Conservation (phyloP, 2,888 invertebrate genomes). For the Leucoptera coffeella region DNA sequence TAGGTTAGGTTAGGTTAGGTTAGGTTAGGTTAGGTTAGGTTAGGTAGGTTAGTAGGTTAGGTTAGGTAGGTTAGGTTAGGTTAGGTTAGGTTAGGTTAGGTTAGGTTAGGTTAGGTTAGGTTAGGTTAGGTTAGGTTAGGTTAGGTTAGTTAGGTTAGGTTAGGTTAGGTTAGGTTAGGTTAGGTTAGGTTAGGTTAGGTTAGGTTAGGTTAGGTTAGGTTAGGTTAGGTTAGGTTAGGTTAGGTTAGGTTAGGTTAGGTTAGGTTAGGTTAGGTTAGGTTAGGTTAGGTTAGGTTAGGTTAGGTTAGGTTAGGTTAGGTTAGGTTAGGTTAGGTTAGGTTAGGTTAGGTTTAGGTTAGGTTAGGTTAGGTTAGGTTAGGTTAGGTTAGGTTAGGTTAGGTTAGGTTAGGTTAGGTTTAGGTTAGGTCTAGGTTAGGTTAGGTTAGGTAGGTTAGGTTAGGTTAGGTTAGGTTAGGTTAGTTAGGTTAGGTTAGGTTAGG, state of each 20-base stretch:
- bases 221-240: conserved; percentile 3
- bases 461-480: too few relatives aligned
- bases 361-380: conserved; percentile 3
- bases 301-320: conserved; percentile 3
- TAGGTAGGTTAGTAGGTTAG: conserved; percentile 3
- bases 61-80: too few relatives aligned
- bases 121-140: conserved; percentile 3
- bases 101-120: conserved; percentile 3
- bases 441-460: too few relatives aligned
- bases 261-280: conserved; percentile 2
- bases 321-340: conserved; percentile 3
- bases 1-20: conserved; percentile 4
- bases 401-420: conserved; percentile 4
- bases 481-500: conserved; percentile 3
- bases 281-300: conserved; percentile 3
- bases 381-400: conserved; percentile 3
- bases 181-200: conserved; percentile 3
- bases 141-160: conserved; percentile 1
- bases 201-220: conserved; percentile 3
- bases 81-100: conserved; percentile 4
- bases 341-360: too few relatives aligned
- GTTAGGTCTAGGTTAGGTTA: too few relatives aligned
- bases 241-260: conserved; percentile 2
- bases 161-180: conserved; percentile 1
- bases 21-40: conserved; percentile 3